Conservation (phyloP, 1,140 invertebrate species). For the Uloborus diversus region DNA sequence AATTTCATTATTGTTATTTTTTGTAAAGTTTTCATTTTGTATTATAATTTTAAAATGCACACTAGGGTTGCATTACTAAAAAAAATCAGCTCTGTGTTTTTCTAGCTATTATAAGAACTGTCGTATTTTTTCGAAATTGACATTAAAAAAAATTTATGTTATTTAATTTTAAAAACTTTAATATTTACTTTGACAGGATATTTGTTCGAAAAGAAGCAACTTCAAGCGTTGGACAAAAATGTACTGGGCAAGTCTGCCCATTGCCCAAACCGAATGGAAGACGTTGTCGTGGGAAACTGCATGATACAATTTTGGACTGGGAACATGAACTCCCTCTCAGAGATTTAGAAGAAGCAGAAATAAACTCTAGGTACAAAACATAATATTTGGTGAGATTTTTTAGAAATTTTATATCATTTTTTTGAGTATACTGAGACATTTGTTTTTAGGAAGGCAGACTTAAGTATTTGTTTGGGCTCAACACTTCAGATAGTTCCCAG, state of each 20-base stretch:
- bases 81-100: no score
- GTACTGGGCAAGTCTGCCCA: constrained; percentile 79
- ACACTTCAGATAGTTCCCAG: constrained; percentile 97
- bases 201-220: constrained; percentile 83
- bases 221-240: constrained; percentile 90
- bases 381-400: not conserved
- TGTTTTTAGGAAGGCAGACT: constrained; percentile 80
- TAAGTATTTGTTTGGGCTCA: constrained; percentile 94
- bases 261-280: constrained; percentile 68
- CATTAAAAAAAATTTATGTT: no score
- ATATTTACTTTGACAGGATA: constrained; percentile 70
- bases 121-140: no score
- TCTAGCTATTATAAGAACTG: no score
- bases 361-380: constrained; percentile 80
- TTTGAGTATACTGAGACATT: constrained; percentile 27
- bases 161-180: not conserved
- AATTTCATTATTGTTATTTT: no score
- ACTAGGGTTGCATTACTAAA: no score
- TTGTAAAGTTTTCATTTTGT: no score
- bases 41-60: no score
- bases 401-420: not conserved
- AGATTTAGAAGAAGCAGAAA: constrained; percentile 85
- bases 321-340: constrained; percentile 91
- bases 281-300: constrained; percentile 83
- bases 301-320: constrained; percentile 98